Conservation (phyloP, 2,888 invertebrate genomes). For the Polydesmus complanatus region DNA sequence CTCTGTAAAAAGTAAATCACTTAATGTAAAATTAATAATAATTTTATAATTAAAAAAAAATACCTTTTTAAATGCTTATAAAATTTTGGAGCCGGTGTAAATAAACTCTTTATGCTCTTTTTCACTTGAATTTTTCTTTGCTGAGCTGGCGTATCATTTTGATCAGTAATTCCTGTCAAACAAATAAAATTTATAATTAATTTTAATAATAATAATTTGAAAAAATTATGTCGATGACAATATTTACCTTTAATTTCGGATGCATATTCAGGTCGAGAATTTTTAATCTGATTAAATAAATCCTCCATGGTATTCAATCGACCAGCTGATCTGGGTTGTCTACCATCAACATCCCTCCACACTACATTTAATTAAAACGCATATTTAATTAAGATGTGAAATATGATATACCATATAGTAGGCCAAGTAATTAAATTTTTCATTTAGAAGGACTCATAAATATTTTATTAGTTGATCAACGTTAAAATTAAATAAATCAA, state of each 20-base stretch:
- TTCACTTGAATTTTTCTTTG: slow-evolving; percentile 50
- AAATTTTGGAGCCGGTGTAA: slow-evolving; percentile 91
- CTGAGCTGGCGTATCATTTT: slow-evolving; percentile 43
- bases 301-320: slow-evolving; percentile 57
- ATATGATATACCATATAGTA: no score
- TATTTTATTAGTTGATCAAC: no score
- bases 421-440: no score
- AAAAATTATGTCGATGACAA: no score
- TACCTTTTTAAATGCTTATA: slow-evolving; percentile 79
- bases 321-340: slow-evolving; percentile 51
- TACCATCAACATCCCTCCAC: slow-evolving; percentile 70
- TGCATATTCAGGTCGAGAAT: slow-evolving; percentile 44
- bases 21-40: slow-evolving; percentile 6
- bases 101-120: slow-evolving; percentile 76
- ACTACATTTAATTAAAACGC: no score
- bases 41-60: slow-evolving; percentile 1
- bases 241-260: slow-evolving; percentile 41
- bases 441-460: no score
- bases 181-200: no score
- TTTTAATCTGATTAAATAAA: slow-evolving; percentile 54
- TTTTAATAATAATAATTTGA: no score
- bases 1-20: slow-evolving; percentile 41
- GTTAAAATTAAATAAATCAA: no score
- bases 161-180: slow-evolving; percentile 14
- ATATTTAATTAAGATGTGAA: no score